Evolutionary conservation across 1,140 invertebrate genomes (phyloP).

Genomic region (Carposina sasakii): DNA sequence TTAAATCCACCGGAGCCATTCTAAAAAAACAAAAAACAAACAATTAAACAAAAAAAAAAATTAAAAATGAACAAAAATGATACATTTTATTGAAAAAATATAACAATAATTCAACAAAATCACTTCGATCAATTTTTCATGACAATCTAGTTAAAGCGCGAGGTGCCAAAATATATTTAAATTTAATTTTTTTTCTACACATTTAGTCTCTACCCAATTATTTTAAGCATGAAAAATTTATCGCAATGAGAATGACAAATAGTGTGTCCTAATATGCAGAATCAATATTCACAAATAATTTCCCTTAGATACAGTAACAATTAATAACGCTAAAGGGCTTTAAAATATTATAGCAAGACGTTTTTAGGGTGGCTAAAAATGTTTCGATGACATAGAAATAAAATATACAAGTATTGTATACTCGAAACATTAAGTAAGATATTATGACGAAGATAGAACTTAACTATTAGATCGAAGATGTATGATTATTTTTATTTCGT

Average conservation of each 20-base stretch:
- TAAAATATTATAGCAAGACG: too few relatives aligned
- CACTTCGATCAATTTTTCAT: constrained; percentile 19
- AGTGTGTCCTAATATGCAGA: constrained; percentile 17
- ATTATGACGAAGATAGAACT: too few relatives aligned
- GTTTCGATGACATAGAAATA: too few relatives aligned
- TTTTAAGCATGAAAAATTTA: constrained; percentile 15
- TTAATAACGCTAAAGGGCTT: background rate
- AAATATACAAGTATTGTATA: too few relatives aligned
- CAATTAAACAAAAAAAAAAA: constrained; percentile 66
- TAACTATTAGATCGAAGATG: too few relatives aligned
- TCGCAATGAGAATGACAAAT: constrained; percentile 9
- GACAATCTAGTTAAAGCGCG: too few relatives aligned
- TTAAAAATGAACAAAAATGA: constrained; percentile 57
- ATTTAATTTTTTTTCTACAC: background rate
- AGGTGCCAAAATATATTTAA: too few relatives aligned
- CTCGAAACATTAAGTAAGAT: too few relatives aligned
- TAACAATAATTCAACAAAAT: constrained; percentile 15
- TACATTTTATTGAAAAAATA: constrained; percentile 42
- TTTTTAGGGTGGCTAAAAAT: too few relatives aligned
- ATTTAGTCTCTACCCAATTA: background rate
- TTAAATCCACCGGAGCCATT: constrained; percentile 84
- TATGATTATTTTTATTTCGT: too few relatives aligned
- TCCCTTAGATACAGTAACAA: constrained; percentile 9
- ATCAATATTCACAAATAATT: constrained; percentile 15
- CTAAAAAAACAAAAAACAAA: constrained; percentile 81